A percentile compares a stretch with the other conserved stretches of the same genome.
phyloP scores from a whole-genome alignment of 1,140 invertebrate species.

The Polypedilum pembai region DNA sequence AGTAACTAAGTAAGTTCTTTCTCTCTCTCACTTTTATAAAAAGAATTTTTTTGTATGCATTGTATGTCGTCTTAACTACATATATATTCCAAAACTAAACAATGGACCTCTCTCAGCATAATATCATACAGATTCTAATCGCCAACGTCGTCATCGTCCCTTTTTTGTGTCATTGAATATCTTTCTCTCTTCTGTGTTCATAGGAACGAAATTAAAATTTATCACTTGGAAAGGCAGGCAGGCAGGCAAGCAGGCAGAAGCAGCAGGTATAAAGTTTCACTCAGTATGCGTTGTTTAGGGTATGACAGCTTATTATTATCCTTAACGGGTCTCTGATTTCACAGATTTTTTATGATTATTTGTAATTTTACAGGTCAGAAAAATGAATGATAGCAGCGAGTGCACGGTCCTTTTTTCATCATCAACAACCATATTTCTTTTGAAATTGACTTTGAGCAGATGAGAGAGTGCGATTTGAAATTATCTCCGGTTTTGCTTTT shows the following conservation, averaged over 20 bases:
- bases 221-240: neutral
- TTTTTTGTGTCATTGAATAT: neutral
- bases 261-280: neutral
- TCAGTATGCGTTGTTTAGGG: neutral
- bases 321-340: constrained; percentile 16
- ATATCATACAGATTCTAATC: neutral
- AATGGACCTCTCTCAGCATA: too few species aligned
- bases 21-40: too few species aligned
- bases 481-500: constrained; percentile 1
- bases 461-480: neutral
- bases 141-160: neutral
- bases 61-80: too few species aligned
- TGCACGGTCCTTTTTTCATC: neutral
- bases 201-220: neutral
- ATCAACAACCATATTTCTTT: neutral
- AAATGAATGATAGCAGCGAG: neutral
- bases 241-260: neutral
- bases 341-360: constrained; percentile 19
- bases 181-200: neutral
- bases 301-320: constrained; percentile 5
- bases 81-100: too few species aligned
- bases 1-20: too few species aligned
- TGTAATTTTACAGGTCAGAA: constrained; percentile 18
- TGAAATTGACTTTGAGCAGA: neutral
- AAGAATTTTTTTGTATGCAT: too few species aligned